Evolutionary conservation across 2,797 vertebrate genomes (phyloP).

Genomic region (Sphenodon punctatus): DNA sequence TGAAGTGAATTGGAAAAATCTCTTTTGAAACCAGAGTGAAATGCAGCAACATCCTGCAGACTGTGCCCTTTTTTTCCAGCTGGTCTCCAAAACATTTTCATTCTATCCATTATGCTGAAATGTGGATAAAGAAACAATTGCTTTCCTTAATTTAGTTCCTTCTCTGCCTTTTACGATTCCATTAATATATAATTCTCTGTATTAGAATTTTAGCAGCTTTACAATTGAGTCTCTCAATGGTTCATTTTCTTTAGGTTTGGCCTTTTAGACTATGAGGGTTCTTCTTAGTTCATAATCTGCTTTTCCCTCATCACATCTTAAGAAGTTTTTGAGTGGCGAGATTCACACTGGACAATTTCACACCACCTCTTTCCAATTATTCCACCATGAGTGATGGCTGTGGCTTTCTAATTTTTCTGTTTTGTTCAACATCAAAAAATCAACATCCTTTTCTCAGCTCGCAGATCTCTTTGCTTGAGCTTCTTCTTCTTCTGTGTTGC

Average conservation of each 20-base stretch:
- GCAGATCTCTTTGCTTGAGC: slow-evolving; percentile 51
- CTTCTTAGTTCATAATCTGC: neutral
- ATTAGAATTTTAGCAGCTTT: neutral
- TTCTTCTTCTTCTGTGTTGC: slow-evolving; percentile 8
- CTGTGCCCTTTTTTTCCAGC: neutral
- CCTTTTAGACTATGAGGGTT: neutral
- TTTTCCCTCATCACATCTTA: neutral
- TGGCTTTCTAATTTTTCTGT: slow-evolving; percentile 41
- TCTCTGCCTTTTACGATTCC: neutral
- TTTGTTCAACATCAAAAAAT: slow-evolving; percentile 48
- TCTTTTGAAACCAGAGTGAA: neutral
- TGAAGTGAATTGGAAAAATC: neutral
- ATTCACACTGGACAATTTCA: neutral
- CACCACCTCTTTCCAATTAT: neutral
- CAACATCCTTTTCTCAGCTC: slow-evolving; percentile 27
- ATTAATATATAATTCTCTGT: neutral
- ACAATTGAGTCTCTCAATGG: neutral
- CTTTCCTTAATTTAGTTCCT: neutral
- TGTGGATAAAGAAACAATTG: neutral
- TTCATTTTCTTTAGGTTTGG: neutral
- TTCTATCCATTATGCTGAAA: neutral
- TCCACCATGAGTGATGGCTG: slow-evolving; percentile 8
- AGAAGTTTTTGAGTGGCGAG: slow-evolving; percentile 11
- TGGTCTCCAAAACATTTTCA: neutral
- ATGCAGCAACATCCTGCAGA: neutral